Evolutionary conservation across 2,797 vertebrate genomes (phyloP), one percentile per base, ranked within the genome.

Genomic region (Poecilia gillii): DNA sequence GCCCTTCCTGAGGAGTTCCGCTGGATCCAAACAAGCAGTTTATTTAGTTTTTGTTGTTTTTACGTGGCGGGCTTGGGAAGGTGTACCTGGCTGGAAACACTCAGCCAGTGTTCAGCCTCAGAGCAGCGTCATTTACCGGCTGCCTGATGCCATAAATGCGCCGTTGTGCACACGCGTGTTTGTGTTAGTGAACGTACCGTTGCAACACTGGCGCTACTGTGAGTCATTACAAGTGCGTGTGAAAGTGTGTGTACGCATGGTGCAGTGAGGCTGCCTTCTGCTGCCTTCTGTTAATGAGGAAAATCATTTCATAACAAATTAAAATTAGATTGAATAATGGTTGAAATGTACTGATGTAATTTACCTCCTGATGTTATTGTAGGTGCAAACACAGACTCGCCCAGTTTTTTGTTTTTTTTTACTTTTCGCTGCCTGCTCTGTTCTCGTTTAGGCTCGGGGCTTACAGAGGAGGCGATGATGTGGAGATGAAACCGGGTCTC

Each of bases 11-110:
- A 70, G 41, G 51, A 66, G 73, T 33, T 84, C 83, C 80, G 82
- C 73, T 55, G 73, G 77, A 80, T n/a, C 82, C 51, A 80, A 86
- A 94, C 92, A 93, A 87, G 90, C 0, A 39, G 47, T 14, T 88
- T 62, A 90, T 94, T 94, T 91, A 93, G 87, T 70, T 75, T 87
- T 82, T 90, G 92, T 91, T 91, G 89, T 91, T 90, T 87, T 85
- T 92, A 81, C 88, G 84, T 25, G 33, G 82, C 36, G 68, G 0
- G 62, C 85, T 31, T 46, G 72, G 72, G 74, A 86, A 79, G 73
- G 78, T 78, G 79, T 92, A 93, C 92, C 93, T 91, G 92, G 68
- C 57, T 25, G 2, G 20, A 75, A 88, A 94, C 93, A 95, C 89
- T 89, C 91, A 84, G 84, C 77, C 82, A 90, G 86, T 95, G 93